A percentile compares a stretch with the other conserved stretches of the same genome.
phyloP scores from a whole-genome alignment of 2,888 invertebrate species.

The Nephrocerus scutellatus region DNA sequence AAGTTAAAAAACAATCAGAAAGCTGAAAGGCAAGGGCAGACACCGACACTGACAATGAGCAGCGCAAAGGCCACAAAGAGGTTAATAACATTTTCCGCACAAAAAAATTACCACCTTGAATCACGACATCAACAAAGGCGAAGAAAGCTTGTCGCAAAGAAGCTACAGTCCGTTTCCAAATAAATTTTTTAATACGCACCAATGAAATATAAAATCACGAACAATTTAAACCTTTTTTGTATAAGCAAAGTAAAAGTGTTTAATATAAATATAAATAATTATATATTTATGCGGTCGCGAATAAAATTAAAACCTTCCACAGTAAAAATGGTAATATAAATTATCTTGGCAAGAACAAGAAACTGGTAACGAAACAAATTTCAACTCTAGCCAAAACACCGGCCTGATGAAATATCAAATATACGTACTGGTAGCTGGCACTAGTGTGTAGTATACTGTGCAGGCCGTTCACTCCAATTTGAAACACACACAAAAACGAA shows the following conservation, averaged over 20 bases:
- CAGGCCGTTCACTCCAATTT: too few species aligned
- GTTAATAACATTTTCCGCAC: conserved; percentile 3
- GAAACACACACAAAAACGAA: conserved; percentile 10
- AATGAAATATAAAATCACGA: not conserved
- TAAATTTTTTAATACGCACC: not conserved
- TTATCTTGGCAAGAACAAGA: too few species aligned
- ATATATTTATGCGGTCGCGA: too few species aligned
- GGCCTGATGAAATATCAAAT: too few species aligned
- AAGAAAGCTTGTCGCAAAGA: not conserved
- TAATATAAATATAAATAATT: too few species aligned
- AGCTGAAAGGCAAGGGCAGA: not conserved
- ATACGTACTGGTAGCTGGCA: too few species aligned
- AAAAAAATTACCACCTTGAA: not conserved
- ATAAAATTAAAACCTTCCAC: too few species aligned
- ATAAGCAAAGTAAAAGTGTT: conserved; percentile 1
- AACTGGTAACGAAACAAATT: conserved; percentile 8
- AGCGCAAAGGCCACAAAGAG: not conserved
- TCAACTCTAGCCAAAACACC: conserved; percentile 12
- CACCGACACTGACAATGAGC: not conserved
- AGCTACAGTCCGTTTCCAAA: not conserved
- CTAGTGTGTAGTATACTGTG: too few species aligned
- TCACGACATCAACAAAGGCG: too few species aligned
- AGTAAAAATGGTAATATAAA: too few species aligned
- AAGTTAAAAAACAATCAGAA: not conserved
- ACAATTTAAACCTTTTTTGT: not conserved